phyloP scores from a whole-genome alignment of 2,113 vertebrate genomes.

The Dasyurus viverrinus region DNA sequence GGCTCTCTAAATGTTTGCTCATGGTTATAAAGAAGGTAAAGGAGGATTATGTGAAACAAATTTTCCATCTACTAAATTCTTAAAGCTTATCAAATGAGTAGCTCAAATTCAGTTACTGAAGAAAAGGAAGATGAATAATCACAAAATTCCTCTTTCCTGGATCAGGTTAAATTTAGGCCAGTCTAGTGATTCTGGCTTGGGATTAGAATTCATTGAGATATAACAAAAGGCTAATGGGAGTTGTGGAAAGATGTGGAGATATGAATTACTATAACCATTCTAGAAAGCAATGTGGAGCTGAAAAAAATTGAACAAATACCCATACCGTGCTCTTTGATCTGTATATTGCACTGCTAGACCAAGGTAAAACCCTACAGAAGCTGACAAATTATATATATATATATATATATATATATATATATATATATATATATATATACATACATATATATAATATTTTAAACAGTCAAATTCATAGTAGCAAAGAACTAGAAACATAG shows the following conservation, averaged over 20 bases:
- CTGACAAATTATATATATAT: neutral
- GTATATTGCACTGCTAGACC: neutral
- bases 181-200: neutral
- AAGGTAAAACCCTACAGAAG: neutral
- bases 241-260: neutral
- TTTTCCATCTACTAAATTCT: neutral
- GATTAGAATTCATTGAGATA: neutral
- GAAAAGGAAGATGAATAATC: neutral
- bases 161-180: neutral
- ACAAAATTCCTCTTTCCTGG: neutral
- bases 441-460: neutral
- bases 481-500: neutral
- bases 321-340: neutral
- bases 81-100: neutral
- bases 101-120: neutral
- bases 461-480: neutral
- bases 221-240: neutral
- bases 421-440: neutral
- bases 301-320: neutral
- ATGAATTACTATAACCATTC: neutral
- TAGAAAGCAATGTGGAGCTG: neutral
- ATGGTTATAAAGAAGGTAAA: neutral
- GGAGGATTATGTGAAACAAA: neutral
- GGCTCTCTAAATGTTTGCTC: neutral
- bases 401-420: neutral